Evolutionary conservation across 2,113 vertebrate species (phyloP).

Genomic region (Paracanthobrama guichenoti): DNA sequence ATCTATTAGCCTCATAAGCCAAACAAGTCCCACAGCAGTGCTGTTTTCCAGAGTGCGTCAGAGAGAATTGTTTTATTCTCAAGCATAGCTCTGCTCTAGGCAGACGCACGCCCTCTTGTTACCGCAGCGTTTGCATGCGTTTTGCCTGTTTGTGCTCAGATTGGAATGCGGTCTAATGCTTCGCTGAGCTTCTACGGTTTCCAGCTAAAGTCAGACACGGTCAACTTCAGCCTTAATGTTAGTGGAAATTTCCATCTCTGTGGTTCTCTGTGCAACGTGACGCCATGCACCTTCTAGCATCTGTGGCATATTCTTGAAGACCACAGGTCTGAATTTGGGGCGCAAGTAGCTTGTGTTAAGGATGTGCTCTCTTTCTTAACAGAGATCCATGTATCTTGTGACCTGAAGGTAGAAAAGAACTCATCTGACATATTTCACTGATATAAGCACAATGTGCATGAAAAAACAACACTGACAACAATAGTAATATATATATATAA

Average conservation of each 20-base stretch:
- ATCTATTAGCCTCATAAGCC: constrained; percentile 29
- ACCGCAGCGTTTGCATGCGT: constrained; percentile 47
- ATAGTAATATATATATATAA: not conserved
- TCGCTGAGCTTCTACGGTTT: constrained; percentile 48
- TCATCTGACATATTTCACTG: not conserved
- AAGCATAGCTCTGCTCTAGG: not conserved
- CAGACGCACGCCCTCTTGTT: not conserved
- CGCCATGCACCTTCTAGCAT: constrained; percentile 1
- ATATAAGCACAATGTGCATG: constrained; percentile 21
- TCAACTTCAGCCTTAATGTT: constrained; percentile 20
- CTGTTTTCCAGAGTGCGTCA: constrained; percentile 3
- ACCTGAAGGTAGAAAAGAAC: constrained; percentile 17
- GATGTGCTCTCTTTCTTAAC: constrained; percentile 17
- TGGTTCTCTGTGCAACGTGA: not conserved
- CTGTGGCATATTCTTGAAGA: not conserved
- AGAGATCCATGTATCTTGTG: constrained; percentile 19
- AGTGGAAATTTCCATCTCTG: constrained; percentile 42
- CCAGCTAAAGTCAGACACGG: constrained; percentile 31
- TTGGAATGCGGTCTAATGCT: constrained; percentile 41
- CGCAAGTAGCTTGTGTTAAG: not conserved
- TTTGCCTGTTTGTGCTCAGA: constrained; percentile 49
- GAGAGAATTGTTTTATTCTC: constrained; percentile 22
- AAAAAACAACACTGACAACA: not conserved
- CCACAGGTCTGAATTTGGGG: constrained; percentile 1
- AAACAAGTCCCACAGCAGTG: constrained; percentile 30